Evolutionary conservation across 1,140 invertebrate species (phyloP).

Genomic region (Alviniconcha marisindica): DNA sequence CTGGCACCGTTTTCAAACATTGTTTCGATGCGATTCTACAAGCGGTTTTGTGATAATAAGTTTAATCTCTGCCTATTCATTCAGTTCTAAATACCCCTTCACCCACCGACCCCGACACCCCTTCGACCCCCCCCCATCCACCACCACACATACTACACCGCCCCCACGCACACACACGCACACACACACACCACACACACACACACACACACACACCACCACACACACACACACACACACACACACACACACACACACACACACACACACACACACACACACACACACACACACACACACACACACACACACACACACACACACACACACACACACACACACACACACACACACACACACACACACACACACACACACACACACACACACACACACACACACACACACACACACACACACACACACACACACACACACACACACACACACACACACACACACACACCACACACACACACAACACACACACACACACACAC

Average conservation of each 20-base stretch:
- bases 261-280: neutral
- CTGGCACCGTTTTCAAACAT: no score
- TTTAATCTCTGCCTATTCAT: no score
- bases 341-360: slow-evolving; percentile 10
- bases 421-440: neutral
- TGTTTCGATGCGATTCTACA: no score
- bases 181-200: no score
- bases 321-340: neutral
- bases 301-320: neutral
- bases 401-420: slow-evolving; percentile 8
- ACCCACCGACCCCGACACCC: no score
- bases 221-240: neutral
- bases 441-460: neutral
- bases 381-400: slow-evolving; percentile 17
- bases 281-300: neutral
- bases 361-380: slow-evolving; percentile 19
- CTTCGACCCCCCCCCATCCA: no score
- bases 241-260: neutral
- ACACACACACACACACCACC: no score
- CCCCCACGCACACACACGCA: no score
- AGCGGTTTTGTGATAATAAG: no score
- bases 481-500: neutral
- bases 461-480: slow-evolving; percentile 9
- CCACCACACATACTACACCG: no score
- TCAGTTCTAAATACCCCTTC: no score